Conservation (phyloP, 2,113 vertebrate species). For the Caretta caretta region DNA sequence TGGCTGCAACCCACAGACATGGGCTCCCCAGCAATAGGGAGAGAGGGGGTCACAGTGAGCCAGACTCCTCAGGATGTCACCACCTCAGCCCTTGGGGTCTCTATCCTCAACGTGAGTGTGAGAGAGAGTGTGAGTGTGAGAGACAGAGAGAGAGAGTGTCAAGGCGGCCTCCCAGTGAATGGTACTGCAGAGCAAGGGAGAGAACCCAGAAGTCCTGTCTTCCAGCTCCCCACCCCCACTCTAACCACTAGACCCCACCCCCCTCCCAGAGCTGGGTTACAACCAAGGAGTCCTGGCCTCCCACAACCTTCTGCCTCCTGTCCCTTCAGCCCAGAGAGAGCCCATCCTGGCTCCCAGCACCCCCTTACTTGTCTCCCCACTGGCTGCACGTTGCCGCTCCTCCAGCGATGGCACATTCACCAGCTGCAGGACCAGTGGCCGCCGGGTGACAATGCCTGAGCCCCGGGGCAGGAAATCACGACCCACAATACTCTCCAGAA, state of each 20-base stretch:
- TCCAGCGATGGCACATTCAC: slow-evolving; percentile 76
- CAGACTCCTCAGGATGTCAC: no score
- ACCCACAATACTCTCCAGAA: slow-evolving; percentile 84
- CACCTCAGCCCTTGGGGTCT: no score
- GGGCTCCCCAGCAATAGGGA: no score
- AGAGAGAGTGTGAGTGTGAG: no score
- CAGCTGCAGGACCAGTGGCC: slow-evolving; percentile 85
- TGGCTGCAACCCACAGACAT: no score
- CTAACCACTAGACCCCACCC: neutral
- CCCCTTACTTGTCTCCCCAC: slow-evolving; percentile 74
- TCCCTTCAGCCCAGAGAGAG: neutral
- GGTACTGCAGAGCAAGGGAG: neutral
- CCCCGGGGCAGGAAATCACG: slow-evolving; percentile 85
- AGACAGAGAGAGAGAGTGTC: no score
- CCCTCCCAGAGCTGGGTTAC: neutral
- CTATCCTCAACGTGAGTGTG: no score
- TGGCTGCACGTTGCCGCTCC: slow-evolving; percentile 66
- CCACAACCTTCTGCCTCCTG: neutral
- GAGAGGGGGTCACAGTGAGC: no score
- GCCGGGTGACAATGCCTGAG: slow-evolving; percentile 83
- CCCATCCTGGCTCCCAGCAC: neutral
- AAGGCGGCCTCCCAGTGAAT: neutral
- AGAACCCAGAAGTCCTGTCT: neutral
- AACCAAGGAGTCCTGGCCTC: no score
- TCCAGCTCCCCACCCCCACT: neutral